Evolutionary conservation across 2,797 vertebrate genomes (phyloP).

Genomic region (Takifugu rubripes): DNA sequence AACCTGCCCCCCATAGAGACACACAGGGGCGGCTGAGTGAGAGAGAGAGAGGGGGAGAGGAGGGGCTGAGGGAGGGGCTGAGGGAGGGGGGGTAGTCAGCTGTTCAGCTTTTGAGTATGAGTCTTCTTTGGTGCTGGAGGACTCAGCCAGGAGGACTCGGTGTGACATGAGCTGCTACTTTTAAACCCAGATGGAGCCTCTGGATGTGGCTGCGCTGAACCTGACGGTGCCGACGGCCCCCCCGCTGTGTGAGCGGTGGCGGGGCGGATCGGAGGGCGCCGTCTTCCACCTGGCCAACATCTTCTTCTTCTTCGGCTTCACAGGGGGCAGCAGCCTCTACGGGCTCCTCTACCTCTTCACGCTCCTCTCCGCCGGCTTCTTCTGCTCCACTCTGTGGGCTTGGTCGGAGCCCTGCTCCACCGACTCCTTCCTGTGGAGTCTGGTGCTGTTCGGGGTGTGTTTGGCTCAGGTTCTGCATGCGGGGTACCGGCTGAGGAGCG

Average conservation of each 20-base stretch:
- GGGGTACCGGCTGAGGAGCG: slow-evolving; percentile 83
- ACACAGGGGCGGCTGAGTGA: too few relatives aligned
- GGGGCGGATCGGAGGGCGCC: slow-evolving; percentile 79
- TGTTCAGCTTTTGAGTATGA: too few relatives aligned
- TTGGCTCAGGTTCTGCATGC: slow-evolving; percentile 81
- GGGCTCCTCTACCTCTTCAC: slow-evolving; percentile 90
- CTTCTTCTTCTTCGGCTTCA: slow-evolving; percentile 88
- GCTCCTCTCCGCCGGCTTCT: slow-evolving; percentile 86
- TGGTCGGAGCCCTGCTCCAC: slow-evolving; percentile 89
- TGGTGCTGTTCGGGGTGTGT: slow-evolving; percentile 83
- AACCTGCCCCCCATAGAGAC: too few relatives aligned
- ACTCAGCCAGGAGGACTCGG: not conserved
- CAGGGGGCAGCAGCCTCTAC: slow-evolving; percentile 93
- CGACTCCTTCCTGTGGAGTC: slow-evolving; percentile 89
- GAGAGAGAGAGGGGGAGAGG: too few relatives aligned
- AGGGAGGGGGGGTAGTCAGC: too few relatives aligned
- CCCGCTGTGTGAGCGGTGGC: slow-evolving; percentile 82
- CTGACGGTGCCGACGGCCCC: slow-evolving; percentile 68
- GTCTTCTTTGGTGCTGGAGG: too few relatives aligned
- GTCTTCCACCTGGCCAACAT: slow-evolving; percentile 90
- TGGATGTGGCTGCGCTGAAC: slow-evolving; percentile 71
- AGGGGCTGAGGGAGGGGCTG: too few relatives aligned
- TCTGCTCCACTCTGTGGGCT: slow-evolving; percentile 85
- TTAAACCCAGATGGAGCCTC: slow-evolving; percentile 56
- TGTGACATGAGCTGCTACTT: not conserved